phyloP scores from a whole-genome alignment of 2,797 vertebrate genomes.

The Anas bernieri region DNA sequence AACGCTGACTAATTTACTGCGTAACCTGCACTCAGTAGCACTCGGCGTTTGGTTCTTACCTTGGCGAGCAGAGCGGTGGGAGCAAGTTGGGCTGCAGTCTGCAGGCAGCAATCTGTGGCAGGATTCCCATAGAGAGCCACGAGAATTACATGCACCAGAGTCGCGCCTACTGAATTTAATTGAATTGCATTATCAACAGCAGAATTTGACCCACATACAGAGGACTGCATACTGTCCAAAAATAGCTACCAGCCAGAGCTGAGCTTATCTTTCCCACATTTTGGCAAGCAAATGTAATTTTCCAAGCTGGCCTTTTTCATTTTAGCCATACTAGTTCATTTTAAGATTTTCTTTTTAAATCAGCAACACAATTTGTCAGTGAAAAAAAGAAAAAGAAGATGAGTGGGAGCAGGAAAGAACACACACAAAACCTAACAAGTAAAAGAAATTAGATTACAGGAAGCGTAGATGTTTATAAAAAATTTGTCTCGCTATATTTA shows the following conservation, averaged over 20 bases:
- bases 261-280: background rate
- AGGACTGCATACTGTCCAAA: background rate
- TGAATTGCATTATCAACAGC: background rate
- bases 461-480: background rate
- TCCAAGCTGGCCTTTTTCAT: background rate
- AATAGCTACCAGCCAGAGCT: background rate
- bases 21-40: too few relatives aligned
- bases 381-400: background rate
- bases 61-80: background rate
- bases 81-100: background rate
- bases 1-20: accelerated
- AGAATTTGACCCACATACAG: background rate
- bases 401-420: background rate
- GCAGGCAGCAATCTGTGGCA: background rate
- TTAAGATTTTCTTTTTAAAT: background rate
- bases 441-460: background rate
- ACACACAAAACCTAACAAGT: background rate
- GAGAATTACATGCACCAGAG: background rate
- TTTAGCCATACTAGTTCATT: background rate
- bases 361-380: background rate
- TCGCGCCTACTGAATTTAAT: background rate
- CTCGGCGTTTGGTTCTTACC: background rate
- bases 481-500: background rate
- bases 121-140: background rate
- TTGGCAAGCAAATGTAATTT: background rate